These are phyloP conservation scores for Timema podura DNA, from an alignment of 2,888 invertebrate genomes.

Conservation along the genomic window DNA sequence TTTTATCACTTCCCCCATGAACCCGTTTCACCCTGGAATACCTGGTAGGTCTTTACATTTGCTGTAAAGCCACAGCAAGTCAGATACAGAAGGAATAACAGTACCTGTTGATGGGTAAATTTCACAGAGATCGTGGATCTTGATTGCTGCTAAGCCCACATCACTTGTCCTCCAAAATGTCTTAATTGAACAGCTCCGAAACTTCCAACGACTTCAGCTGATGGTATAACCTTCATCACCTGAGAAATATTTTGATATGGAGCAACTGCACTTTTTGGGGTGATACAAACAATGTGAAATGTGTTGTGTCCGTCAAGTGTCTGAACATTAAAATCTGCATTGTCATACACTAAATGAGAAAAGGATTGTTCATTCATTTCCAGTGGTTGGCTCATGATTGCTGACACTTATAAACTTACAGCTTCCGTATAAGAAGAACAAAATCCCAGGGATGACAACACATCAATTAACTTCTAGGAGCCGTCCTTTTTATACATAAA, in stretches of 20 bases:
- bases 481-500: neutral
- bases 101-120: neutral
- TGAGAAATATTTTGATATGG: neutral
- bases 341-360: neutral
- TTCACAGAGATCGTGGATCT: neutral
- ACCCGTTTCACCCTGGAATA: neutral
- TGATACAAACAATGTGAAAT: neutral
- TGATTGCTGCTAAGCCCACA: slow-evolving; percentile 7
- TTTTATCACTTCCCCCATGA: neutral
- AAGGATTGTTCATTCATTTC: neutral
- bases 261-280: neutral
- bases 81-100: neutral
- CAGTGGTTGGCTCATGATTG: neutral
- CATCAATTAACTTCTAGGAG: neutral
- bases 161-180: neutral
- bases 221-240: neutral
- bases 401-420: neutral
- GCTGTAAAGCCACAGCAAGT: neutral
- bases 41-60: neutral
- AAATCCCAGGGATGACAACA: neutral
- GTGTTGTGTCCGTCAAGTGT: neutral
- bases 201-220: neutral
- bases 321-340: neutral
- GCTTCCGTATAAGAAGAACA: neutral
- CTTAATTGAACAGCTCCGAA: neutral